Evolutionary conservation across 37 sponge, comb jelly and placozoan species (phyloP), one percentile per base, ranked within the genome.

Genomic region (Agelas oroides): DNA sequence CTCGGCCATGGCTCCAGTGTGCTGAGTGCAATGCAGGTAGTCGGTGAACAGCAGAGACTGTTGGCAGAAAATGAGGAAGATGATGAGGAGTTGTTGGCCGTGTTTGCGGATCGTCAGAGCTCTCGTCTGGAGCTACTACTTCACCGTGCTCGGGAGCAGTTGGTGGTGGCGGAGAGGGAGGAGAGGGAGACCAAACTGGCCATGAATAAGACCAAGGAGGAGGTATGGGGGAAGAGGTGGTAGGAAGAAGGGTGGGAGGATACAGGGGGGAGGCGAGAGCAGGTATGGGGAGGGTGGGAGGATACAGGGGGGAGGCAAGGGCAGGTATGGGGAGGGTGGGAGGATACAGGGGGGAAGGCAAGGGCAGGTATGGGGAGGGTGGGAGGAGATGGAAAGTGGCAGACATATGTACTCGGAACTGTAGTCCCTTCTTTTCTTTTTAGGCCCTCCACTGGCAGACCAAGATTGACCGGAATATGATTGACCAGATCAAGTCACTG

Each of bases 381-480:
- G 46, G 46, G 3, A 8, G 3, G 46, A 8, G 46, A 46, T 12
- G 3, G 46, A 46, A 8, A 8, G 6, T 46, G 8, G 8, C 8
- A 8, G 8, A 46, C 46, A 8, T 46, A 46, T 8, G 46, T 46
- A 46, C n/a, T n/a, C n/a, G n/a, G n/a, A n/a, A n/a, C n/a, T n/a
- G n/a, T n/a, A n/a, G n/a, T n/a, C n/a, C n/a, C n/a, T n/a, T 46
- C 3, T 46, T 8, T 46, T 8, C 8, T 8, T 33, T 33, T 13
- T 59, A 88, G 82, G 89, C 78, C 37, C 60, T 32, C n/a, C 40
- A 68, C 20, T 85, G 73, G 75, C 77, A 85, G 67, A 61, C 60
- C 73, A 92, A 82, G 75, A 95, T 95, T 31, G 93, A 95, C 72
- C 76, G 96, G 0, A 95, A 92, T 38, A 87, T 82, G 0, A 84